Evolutionary conservation across 92 coral and sea anemone genomes (phyloP).

Genomic region (Actinernus sp.): DNA sequence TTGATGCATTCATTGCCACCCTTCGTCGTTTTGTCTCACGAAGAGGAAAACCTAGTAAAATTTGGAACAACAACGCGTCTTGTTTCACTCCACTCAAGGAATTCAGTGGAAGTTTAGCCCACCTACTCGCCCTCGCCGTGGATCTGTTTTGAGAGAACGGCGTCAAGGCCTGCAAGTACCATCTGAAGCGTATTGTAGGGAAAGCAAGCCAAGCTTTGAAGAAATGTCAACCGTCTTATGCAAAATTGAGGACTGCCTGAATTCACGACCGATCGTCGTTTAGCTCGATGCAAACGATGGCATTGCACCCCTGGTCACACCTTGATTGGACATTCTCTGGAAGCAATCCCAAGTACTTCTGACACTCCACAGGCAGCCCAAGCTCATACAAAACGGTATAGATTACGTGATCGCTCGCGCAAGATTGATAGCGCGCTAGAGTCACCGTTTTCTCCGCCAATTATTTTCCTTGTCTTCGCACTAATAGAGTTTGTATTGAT

Average conservation of each 20-base stretch:
- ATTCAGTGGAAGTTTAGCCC: conserved; percentile 23
- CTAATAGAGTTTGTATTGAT: too few species aligned
- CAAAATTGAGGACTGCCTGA: neutral
- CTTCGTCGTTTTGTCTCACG: too few species aligned
- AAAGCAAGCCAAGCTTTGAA: conserved; percentile 9
- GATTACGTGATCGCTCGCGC: too few species aligned
- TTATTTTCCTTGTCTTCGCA: too few species aligned
- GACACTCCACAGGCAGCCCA: neutral
- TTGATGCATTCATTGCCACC: conserved; percentile 18
- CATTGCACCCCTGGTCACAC: conserved; percentile 1
- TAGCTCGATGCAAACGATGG: neutral
- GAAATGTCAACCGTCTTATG: neutral
- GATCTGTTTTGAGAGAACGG: conserved; percentile 38
- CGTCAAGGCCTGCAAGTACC: conserved; percentile 3
- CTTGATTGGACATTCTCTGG: conserved; percentile 5
- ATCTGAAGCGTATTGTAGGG: too few species aligned
- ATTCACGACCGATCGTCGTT: neutral
- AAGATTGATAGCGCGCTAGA: too few species aligned
- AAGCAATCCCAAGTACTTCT: neutral
- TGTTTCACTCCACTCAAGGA: too few species aligned
- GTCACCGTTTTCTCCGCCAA: too few species aligned
- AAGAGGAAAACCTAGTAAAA: too few species aligned
- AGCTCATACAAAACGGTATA: too few species aligned
- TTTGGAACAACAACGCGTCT: conserved; percentile 12
- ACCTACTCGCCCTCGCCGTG: conserved; percentile 37